These are phyloP conservation scores for Rousettus leschenaultii DNA, from an alignment of 2,113 vertebrate species.

Conservation along the genomic window DNA sequence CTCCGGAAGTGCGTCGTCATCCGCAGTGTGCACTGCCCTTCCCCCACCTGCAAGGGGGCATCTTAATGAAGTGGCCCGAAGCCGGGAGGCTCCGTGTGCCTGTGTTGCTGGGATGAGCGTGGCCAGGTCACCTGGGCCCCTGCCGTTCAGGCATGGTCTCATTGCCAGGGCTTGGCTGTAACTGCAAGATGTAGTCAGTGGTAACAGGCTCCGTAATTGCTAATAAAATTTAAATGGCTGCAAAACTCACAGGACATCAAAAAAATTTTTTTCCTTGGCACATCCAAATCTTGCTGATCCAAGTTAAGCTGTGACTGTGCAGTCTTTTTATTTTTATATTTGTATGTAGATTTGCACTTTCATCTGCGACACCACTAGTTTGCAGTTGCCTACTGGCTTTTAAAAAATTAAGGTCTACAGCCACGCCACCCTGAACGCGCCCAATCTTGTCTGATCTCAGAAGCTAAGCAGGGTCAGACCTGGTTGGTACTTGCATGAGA, in stretches of 20 bases:
- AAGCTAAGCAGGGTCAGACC: no score
- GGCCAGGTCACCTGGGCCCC: not conserved
- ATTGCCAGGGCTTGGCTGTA: conserved; percentile 7
- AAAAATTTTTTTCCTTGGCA: conserved; percentile 47
- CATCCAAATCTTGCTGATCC: conserved; percentile 54
- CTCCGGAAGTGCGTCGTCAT: not conserved
- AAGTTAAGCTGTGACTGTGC: not conserved
- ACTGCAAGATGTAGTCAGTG: not conserved
- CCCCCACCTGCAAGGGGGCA: not conserved
- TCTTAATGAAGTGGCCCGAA: not conserved
- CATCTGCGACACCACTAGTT: not conserved
- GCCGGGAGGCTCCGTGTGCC: not conserved
- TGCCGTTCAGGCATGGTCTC: not conserved
- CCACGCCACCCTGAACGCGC: no score
- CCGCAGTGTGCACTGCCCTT: not conserved
- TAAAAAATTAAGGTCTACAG: not conserved
- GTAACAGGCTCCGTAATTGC: conserved; percentile 54
- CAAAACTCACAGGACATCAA: conserved; percentile 64
- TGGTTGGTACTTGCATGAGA: no score
- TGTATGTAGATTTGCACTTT: conserved; percentile 32
- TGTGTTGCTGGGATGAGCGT: not conserved
- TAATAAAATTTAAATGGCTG: conserved; percentile 70
- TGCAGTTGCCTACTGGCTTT: conserved; percentile 22
- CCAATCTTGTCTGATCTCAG: no score
- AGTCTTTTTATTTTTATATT: conserved; percentile 25